A percentile compares a stretch with the other conserved stretches of the same genome.
phyloP scores from a whole-genome alignment of 2,888 invertebrate species.

The Brenthis ino region DNA sequence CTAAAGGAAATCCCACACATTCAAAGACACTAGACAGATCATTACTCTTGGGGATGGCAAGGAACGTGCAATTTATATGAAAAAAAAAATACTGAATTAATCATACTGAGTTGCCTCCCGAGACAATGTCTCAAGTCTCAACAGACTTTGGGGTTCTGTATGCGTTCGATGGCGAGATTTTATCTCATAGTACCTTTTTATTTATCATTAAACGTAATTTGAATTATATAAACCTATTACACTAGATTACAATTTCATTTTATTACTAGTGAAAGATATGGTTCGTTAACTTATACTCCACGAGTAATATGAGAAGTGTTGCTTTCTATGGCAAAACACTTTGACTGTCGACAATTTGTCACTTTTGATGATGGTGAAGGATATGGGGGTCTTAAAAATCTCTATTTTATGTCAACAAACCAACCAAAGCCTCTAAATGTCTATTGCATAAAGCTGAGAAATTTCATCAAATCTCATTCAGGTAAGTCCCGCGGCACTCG shows the following conservation, averaged over 20 bases:
- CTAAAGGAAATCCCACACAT: constrained; percentile 51
- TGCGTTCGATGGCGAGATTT: constrained; percentile 18
- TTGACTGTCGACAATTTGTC: constrained; percentile 7
- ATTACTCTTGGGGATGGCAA: constrained; percentile 25
- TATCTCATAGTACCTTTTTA: constrained; percentile 18
- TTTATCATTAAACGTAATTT: constrained; percentile 5
- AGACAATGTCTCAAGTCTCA: not conserved
- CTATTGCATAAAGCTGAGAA: constrained; percentile 23
- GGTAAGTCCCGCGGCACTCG: constrained; percentile 7
- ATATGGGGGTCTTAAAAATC: constrained; percentile 4
- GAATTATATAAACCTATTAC: constrained; percentile 22
- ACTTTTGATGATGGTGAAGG: constrained; percentile 6
- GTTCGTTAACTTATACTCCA: constrained; percentile 5
- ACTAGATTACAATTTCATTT: constrained; percentile 20
- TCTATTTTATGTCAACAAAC: constrained; percentile 16
- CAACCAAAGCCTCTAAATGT: constrained; percentile 24
- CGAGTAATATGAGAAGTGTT: not conserved
- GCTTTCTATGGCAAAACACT: constrained; percentile 10
- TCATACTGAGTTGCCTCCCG: constrained; percentile 26
- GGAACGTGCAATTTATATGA: constrained; percentile 22
- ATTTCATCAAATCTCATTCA: constrained; percentile 20
- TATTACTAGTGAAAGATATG: constrained; percentile 19
- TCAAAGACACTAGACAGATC: constrained; percentile 34
- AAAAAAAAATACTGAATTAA: constrained; percentile 33
- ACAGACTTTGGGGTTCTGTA: constrained; percentile 3